Conservation (phyloP, 1,140 invertebrate genomes). For the Drosophila micromelanica region DNA sequence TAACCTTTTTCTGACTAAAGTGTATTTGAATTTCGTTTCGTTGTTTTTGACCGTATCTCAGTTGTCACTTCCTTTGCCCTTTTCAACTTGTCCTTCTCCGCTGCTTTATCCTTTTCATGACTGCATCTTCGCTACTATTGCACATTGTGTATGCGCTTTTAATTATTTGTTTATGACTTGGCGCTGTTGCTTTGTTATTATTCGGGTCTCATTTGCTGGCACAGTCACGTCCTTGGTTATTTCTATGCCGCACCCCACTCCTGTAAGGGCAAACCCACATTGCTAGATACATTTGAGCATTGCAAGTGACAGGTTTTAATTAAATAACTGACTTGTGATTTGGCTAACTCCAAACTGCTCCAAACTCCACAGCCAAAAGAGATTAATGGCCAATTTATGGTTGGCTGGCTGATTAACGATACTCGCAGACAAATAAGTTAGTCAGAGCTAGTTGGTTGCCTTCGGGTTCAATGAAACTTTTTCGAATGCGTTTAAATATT, state of each 20-base stretch:
- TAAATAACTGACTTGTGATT: conserved; percentile 72
- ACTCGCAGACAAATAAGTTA: conserved; percentile 19
- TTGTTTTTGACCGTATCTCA: conserved; percentile 11
- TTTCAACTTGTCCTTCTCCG: too few species aligned
- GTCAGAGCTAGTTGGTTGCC: not conserved
- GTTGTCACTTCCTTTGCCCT: too few species aligned
- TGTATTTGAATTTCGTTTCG: conserved; percentile 19
- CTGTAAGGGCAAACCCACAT: conserved; percentile 32
- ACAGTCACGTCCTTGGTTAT: conserved; percentile 7
- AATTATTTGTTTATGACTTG: conserved; percentile 65
- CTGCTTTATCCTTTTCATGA: not conserved
- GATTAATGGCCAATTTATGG: conserved; percentile 44
- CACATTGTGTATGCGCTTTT: conserved; percentile 65
- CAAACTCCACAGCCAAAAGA: not conserved
- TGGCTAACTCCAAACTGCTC: too few species aligned
- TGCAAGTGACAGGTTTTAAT: conserved; percentile 76
- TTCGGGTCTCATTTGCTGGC: conserved; percentile 40
- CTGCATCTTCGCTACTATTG: conserved; percentile 20
- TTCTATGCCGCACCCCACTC: not conserved
- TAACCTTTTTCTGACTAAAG: conserved; percentile 5
- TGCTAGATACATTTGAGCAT: conserved; percentile 41
- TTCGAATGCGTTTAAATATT: conserved; percentile 26
- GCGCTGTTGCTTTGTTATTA: conserved; percentile 45
- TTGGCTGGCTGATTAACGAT: conserved; percentile 48
- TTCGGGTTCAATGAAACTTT: conserved; percentile 63